phyloP scores from a whole-genome alignment of 2,797 vertebrate species.

The Lepidocolaptes lacrymiger region DNA sequence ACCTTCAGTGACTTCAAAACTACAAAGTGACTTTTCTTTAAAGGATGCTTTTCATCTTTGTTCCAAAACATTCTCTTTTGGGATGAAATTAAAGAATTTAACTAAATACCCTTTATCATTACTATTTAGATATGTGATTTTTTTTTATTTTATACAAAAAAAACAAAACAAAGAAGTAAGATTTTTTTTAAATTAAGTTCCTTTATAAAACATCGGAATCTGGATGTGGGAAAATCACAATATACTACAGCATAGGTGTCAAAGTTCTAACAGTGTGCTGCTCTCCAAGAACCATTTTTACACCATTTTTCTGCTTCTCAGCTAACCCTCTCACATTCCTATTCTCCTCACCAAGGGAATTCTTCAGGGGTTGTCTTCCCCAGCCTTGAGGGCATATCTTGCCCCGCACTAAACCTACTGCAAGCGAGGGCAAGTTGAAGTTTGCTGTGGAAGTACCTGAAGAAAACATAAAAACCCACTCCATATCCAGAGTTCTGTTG shows the following conservation, averaged over 20 bases:
- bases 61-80: background rate
- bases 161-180: background rate
- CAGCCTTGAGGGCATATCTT: background rate
- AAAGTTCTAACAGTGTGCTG: background rate
- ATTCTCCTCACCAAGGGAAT: background rate
- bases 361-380: background rate
- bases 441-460: background rate
- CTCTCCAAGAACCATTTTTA: background rate
- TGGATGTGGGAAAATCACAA: background rate
- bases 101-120: background rate
- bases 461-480: background rate
- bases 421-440: background rate
- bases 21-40: background rate
- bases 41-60: background rate
- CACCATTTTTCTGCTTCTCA: background rate
- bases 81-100: background rate
- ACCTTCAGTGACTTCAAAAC: background rate
- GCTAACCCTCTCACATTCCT: background rate
- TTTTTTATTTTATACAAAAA: background rate
- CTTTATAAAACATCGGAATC: background rate
- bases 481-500: background rate
- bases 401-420: background rate
- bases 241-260: fast-evolving
- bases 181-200: background rate
- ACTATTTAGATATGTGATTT: background rate